These are phyloP conservation scores for Drosophila micromelanica DNA, from an alignment of 1,140 invertebrate species.

Conservation along the genomic window DNA sequence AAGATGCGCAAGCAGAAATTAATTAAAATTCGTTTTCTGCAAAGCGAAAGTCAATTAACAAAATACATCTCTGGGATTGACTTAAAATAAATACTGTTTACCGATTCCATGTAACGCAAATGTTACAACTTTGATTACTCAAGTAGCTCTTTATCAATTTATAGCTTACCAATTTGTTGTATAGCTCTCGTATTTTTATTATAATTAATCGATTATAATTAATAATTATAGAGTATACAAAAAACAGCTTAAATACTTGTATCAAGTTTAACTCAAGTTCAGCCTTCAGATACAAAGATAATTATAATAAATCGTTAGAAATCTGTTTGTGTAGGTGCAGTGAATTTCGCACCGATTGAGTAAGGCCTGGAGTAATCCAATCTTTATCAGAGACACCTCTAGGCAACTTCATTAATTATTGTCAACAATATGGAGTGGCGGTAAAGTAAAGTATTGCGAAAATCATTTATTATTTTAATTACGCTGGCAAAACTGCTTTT, in stretches of 20 bases:
- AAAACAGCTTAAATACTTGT: no score
- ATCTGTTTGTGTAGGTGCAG: no score
- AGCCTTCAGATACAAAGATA: no score
- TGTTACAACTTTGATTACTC: background rate
- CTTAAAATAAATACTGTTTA: background rate
- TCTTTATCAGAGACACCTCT: background rate
- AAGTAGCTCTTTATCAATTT: background rate
- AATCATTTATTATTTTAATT: conserved; percentile 83
- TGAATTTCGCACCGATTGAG: conserved; percentile 1
- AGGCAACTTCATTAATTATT: conserved; percentile 38
- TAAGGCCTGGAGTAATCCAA: conserved; percentile 2
- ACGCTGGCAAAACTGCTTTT: conserved; percentile 53
- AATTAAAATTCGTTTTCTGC: conserved; percentile 47
- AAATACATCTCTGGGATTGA: conserved; percentile 23
- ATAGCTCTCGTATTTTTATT: no score
- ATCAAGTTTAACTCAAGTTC: no score
- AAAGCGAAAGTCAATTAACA: conserved; percentile 16
- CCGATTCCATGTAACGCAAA: background rate
- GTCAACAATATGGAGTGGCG: conserved; percentile 21
- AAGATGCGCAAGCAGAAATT: conserved; percentile 21
- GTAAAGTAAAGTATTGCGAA: conserved; percentile 47
- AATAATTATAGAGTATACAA: no score
- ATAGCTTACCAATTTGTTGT: no score
- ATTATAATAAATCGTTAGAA: no score
- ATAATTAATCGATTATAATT: no score